These are phyloP conservation scores for Hypomecis atomaria DNA, from an alignment of 2,888 invertebrate species.

Conservation along the genomic window DNA sequence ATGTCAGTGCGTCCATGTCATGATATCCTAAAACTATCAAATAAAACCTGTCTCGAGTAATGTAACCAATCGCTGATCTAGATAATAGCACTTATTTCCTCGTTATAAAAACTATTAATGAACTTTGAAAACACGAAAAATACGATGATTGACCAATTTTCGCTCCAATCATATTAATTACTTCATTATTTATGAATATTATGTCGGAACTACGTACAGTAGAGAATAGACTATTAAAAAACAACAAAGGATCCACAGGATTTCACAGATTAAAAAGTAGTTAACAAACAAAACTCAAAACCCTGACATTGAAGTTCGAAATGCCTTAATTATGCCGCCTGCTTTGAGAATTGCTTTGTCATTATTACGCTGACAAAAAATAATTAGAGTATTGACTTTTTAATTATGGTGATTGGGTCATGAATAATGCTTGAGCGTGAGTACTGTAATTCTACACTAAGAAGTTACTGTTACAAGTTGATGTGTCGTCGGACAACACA, in stretches of 20 bases:
- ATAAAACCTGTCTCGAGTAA: neutral
- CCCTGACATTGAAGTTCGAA: neutral
- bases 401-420: neutral
- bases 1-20: too few species aligned
- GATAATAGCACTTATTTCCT: constrained; percentile 16
- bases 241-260: neutral
- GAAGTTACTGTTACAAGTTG: too few species aligned
- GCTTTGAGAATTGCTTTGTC: constrained; percentile 5
- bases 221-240: neutral
- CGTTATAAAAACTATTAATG: constrained; percentile 12
- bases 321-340: neutral
- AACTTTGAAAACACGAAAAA: constrained; percentile 4
- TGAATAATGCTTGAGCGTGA: too few species aligned
- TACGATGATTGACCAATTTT: constrained; percentile 10
- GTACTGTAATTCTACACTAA: too few species aligned
- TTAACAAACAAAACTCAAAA: neutral
- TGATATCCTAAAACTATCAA: neutral
- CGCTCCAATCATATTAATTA: constrained; percentile 3
- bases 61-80: neutral
- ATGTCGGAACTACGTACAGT: neutral
- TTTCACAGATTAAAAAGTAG: neutral
- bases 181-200: constrained; percentile 12
- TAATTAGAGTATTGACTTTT: neutral
- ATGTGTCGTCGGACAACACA: too few species aligned
- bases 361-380: constrained; percentile 2